Evolutionary conservation across 2,113 vertebrate species (phyloP).

Genomic region (Mesoclemmys tuberculata): DNA sequence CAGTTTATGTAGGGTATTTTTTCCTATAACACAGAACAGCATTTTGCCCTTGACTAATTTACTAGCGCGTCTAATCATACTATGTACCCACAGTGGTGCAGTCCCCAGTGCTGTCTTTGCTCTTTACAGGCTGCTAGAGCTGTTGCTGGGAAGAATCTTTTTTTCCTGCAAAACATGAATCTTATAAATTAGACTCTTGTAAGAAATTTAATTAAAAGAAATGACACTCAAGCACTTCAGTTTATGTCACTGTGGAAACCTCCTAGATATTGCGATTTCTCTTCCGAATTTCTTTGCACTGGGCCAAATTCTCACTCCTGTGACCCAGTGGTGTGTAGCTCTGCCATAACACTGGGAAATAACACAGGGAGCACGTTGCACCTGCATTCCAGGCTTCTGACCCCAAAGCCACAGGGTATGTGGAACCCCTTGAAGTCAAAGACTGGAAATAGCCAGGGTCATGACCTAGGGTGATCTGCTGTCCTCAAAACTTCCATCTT

Average conservation of each 20-base stretch:
- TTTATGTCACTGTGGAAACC: accelerated
- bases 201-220: background rate
- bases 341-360: background rate
- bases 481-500: background rate
- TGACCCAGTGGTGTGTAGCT: background rate
- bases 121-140: background rate
- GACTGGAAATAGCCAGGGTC: background rate
- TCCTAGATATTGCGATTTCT: background rate
- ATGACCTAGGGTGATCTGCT: background rate
- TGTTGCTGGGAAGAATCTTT: background rate
- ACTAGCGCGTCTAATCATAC: background rate
- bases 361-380: background rate
- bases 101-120: background rate
- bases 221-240: background rate
- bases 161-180: background rate
- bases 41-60: background rate
- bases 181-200: background rate
- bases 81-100: background rate
- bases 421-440: background rate
- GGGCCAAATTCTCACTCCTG: background rate
- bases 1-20: background rate
- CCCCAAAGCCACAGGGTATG: background rate
- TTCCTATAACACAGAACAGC: background rate
- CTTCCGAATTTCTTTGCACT: background rate
- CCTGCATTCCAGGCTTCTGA: background rate